Evolutionary conservation across 2,888 invertebrate genomes (phyloP).

Genomic region (Leptopilina drosophilae): DNA sequence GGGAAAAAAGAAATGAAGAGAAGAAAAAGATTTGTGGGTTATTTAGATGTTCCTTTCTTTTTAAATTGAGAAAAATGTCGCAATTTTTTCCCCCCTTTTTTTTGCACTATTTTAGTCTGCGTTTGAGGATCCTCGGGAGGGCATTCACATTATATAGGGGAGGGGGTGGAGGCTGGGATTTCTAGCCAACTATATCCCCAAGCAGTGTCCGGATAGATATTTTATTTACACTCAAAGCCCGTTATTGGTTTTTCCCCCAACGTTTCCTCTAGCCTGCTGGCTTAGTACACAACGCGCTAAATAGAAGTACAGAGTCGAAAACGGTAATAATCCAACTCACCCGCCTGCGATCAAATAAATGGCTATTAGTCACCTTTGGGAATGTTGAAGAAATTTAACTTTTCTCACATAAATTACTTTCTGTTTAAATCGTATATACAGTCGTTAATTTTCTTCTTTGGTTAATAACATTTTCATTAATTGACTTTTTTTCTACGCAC

Average conservation of each 20-base stretch:
- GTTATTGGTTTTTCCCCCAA: conserved; percentile 39
- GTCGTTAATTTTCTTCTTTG: no score
- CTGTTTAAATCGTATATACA: neutral
- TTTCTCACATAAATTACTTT: conserved; percentile 28
- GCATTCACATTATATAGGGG: conserved; percentile 10
- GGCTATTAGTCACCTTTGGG: conserved; percentile 34
- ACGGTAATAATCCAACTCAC: conserved; percentile 38
- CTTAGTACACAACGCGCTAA: conserved; percentile 40
- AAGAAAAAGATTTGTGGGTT: no score
- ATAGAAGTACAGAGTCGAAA: conserved; percentile 38
- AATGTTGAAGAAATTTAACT: conserved; percentile 37
- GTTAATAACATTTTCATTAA: no score
- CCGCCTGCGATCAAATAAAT: conserved; percentile 26
- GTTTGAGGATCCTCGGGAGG: conserved; percentile 29
- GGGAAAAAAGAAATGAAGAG: no score
- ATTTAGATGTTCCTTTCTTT: no score
- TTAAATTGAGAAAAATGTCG: no score
- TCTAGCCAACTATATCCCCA: conserved; percentile 24
- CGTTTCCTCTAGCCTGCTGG: conserved; percentile 37
- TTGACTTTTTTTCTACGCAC: no score
- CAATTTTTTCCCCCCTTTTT: neutral
- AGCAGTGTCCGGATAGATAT: conserved; percentile 38
- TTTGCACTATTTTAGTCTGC: conserved; percentile 22
- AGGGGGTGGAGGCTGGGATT: neutral
- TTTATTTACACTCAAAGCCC: conserved; percentile 39